Conservation (phyloP, 2,888 invertebrate species). For the Trichopoda pennipes region DNA sequence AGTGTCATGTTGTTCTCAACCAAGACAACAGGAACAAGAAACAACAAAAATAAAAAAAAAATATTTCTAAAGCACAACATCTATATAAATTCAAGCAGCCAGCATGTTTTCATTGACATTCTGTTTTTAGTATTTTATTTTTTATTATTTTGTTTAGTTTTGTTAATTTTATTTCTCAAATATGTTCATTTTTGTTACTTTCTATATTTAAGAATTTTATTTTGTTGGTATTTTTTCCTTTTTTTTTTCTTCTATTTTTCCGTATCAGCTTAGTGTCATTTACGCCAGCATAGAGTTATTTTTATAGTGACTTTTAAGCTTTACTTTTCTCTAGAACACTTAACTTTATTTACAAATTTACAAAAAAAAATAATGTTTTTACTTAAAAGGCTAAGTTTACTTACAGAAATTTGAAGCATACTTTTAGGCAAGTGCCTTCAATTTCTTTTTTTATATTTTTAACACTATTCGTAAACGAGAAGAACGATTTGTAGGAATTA, state of each 20-base stretch:
- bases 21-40: constrained; percentile 2
- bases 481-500: not conserved
- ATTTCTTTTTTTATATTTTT: not conserved
- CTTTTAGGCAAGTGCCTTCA: constrained; percentile 38
- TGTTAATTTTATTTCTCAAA: constrained; percentile 12
- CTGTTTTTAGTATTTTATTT: constrained; percentile 42
- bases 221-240: too few species aligned
- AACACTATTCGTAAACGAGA: not conserved
- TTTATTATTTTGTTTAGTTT: constrained; percentile 36
- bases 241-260: constrained; percentile 30
- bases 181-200: constrained; percentile 52
- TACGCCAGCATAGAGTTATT: constrained; percentile 65
- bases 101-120: constrained; percentile 58
- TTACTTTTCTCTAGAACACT: constrained; percentile 46
- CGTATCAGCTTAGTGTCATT: constrained; percentile 51
- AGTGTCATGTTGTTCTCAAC: constrained; percentile 3
- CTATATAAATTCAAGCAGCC: constrained; percentile 22
- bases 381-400: constrained; percentile 18
- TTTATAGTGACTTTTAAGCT: constrained; percentile 63
- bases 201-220: constrained; percentile 5
- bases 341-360: constrained; percentile 33
- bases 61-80: constrained; percentile 14
- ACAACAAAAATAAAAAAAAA: constrained; percentile 12
- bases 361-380: not conserved
- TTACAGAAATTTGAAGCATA: constrained; percentile 49